Conservation (phyloP, 2,888 invertebrate genomes). For the Napeogenes inachia region DNA sequence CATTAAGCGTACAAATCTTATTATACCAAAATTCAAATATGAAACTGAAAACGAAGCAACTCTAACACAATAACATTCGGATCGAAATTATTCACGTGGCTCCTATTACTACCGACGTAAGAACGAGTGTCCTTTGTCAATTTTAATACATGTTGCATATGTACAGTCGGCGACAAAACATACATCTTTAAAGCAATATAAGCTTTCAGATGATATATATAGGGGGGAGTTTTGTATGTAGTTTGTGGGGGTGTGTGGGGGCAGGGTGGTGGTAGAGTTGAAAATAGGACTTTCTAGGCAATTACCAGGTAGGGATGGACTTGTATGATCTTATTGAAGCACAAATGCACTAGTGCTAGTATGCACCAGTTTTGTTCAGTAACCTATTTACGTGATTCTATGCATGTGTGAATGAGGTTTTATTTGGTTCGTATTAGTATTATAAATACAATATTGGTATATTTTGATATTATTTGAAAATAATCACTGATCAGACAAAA, state of each 20-base stretch:
- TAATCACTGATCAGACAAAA: too few species aligned
- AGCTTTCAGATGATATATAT: constrained; percentile 8
- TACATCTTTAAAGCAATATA: constrained; percentile 5
- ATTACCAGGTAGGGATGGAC: constrained; percentile 56
- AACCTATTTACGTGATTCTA: constrained; percentile 21
- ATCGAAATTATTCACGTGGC: not conserved
- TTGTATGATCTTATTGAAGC: constrained; percentile 38
- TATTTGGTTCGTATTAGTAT: too few species aligned
- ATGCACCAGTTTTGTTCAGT: constrained; percentile 26
- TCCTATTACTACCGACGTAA: not conserved
- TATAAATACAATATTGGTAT: too few species aligned
- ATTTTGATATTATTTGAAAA: too few species aligned
- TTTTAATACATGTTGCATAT: constrained; percentile 3
- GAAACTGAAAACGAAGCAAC: constrained; percentile 7
- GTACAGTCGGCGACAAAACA: constrained; percentile 2
- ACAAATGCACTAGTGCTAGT: constrained; percentile 25
- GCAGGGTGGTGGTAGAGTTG: constrained; percentile 31
- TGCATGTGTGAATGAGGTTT: too few species aligned
- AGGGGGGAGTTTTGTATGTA: constrained; percentile 24
- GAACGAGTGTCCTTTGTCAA: not conserved
- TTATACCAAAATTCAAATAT: constrained; percentile 7
- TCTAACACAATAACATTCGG: constrained; percentile 1
- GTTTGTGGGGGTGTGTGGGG: not conserved
- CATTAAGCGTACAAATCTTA: constrained; percentile 6
- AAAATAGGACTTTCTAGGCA: constrained; percentile 66